Base-by-base conservation (phyloP, 2,113 vertebrate species). In the Raja brachyura region DNA sequence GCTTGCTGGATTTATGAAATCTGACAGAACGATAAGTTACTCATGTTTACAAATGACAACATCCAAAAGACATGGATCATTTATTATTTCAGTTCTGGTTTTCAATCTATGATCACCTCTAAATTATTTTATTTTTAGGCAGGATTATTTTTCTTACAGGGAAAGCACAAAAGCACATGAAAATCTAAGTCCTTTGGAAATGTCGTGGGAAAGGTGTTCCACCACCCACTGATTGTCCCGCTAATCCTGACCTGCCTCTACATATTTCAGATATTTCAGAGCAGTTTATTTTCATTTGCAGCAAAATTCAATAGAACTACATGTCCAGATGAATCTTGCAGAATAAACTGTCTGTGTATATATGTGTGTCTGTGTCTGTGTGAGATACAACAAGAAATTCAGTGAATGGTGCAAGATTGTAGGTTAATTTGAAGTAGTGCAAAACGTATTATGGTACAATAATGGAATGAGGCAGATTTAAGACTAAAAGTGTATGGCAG, bases 31-130 rank as follows among this genome's bases (percentile, higher is more conserved):
- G 93, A 93, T 54, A 95, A 93, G 4, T 93, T 94, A 33, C 39
- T 54, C 93, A 93, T 94, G 66, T 94, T 93, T 95, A 79, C 93
- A 90, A 83, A 93, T 86, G 6, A 93, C 93, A 93, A 83, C 93
- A 66, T 93, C 93, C 81, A 48, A 93, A 93, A 93, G 93, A 81
- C 70, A 93, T 5, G 33, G 3, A 0, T 93, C 93, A 94, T 90
- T 93, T 31, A 93, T 93, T 54, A 39, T 73, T 74, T 74, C 20
- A 54, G 61, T 14, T 31, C 18, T 68, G 73, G 68, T 68, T 73
- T 73, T 48, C 66, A 70, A 54, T 92, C 90, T 10, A 28, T 28
- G 10, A 5, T 73, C 70, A 73, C 33, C 39, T 73, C 22, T 48
- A 22, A 92, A 92, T 74, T 92, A 8, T 11, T 73, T 70, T 92